Conservation (phyloP, 2,797 vertebrate species). For the Sebastes cheni region DNA sequence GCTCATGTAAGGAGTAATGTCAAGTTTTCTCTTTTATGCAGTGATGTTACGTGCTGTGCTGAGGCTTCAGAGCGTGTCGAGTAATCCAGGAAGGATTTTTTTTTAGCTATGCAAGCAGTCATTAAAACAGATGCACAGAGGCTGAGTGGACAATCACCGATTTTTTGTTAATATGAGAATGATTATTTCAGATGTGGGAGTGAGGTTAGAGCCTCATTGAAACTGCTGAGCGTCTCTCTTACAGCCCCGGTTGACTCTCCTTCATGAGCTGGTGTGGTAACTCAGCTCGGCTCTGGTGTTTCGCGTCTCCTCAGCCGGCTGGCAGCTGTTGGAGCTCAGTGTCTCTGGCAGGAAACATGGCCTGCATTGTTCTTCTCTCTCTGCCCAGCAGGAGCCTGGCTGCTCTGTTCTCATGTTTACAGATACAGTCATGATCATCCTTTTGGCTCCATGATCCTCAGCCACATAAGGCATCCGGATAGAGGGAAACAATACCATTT, state of each 20-base stretch:
- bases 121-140: constrained; percentile 12
- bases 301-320: constrained; percentile 4
- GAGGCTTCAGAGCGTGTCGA: no score
- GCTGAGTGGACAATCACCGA: constrained; percentile 29
- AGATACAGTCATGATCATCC: background rate
- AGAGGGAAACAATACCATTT: background rate
- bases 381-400: background rate
- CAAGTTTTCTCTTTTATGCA: background rate
- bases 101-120: constrained; percentile 1
- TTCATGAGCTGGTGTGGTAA: background rate
- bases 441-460: background rate
- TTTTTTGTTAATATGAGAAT: constrained; percentile 15
- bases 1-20: background rate
- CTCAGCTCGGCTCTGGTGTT: constrained; percentile 18
- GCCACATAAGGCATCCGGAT: background rate
- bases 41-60: no score
- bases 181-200: constrained; percentile 32
- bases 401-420: constrained; percentile 1
- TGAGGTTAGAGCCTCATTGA: constrained; percentile 5
- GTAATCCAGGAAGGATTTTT: no score
- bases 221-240: background rate
- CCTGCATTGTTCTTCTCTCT: background rate
- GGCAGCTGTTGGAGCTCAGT: constrained; percentile 7
- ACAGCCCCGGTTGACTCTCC: background rate
- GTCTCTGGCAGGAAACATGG: background rate